Base-by-base conservation (phyloP, 2,888 invertebrate genomes). In the Melikaiella ostensackeni region DNA sequence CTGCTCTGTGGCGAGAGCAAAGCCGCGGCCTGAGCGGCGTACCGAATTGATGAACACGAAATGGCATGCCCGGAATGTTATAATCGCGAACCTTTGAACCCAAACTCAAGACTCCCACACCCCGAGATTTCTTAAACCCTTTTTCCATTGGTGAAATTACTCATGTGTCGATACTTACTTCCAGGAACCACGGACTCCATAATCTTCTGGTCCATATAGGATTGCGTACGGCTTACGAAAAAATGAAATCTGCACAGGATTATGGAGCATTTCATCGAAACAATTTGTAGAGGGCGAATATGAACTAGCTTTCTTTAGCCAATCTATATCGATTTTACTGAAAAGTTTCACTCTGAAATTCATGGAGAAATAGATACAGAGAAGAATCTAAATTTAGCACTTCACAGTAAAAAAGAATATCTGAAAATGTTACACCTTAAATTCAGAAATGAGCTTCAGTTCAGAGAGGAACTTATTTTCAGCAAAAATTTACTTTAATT, bases 1-100 rank as follows among this genome's bases (percentile, higher is more conserved):
- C 46, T 73, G 62, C 73, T 21, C 55, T 75, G 63, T 73, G 21
- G 61, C 30, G 73, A 70, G 76, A 73, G 70, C 70, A 70, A 70
- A 66, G 42, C 57, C 57, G 70, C 50, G 70, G 50, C 70, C 42
- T 38, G 35, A 57, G 70, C 73, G 90, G 90, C 90, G 89, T 90
- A 90, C 90, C 90, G 90, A 90, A 90, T 90, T 89, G 90, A 90
- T 90, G 89, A 89, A 90, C 90, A 89, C 90, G 90, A 90, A 90
- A 90, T 89, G 87, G 89, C 89, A 88, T 89, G 88, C 89, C 89
- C 89, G 90, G 90, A 90, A 90, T 90, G 89, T 90, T 90, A 90
- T 90, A 90, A 90, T 90, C 90, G 90, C 88, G 85, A 90, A 90
- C 90, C 90, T 90, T 90, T 90, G 90, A 90, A 90, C 90, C 87